These are phyloP conservation scores for Nemoura dubitans DNA, from an alignment of 2,888 invertebrate genomes.

Conservation along the genomic window DNA sequence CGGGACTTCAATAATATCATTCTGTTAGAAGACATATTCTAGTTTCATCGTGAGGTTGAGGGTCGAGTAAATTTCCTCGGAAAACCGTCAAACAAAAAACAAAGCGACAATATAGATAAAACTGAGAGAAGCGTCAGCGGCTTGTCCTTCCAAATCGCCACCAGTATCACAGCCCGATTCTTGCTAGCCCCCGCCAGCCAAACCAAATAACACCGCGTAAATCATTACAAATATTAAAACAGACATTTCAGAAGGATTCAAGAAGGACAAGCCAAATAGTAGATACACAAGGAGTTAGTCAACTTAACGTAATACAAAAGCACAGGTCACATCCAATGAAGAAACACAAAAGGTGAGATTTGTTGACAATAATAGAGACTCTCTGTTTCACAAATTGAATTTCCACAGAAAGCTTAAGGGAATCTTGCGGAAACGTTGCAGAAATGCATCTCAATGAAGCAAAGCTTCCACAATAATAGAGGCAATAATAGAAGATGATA, in stretches of 20 bases:
- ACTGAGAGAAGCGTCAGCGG: background rate
- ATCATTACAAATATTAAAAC: background rate
- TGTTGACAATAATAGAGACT: too few species aligned
- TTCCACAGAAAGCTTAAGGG: too few species aligned
- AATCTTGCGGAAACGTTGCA: too few species aligned
- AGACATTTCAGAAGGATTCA: background rate
- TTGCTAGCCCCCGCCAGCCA: background rate
- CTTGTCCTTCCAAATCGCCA: background rate
- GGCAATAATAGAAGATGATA: too few species aligned
- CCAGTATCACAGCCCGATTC: background rate
- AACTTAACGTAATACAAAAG: background rate
- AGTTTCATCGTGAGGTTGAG: background rate
- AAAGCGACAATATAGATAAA: background rate
- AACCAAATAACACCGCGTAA: background rate
- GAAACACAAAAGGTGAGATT: too few species aligned
- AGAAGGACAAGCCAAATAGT: background rate
- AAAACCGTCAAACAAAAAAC: too few species aligned
- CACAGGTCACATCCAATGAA: background rate
- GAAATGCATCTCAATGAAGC: too few species aligned
- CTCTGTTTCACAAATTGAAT: too few species aligned
- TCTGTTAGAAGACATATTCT: constrained; percentile 18
- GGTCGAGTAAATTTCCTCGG: constrained; percentile 1
- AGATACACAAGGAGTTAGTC: background rate
- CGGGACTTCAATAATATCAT: background rate
- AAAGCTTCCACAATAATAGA: too few species aligned